Base-by-base conservation (phyloP, 2,113 vertebrate species). In the Mustela nigripes region DNA sequence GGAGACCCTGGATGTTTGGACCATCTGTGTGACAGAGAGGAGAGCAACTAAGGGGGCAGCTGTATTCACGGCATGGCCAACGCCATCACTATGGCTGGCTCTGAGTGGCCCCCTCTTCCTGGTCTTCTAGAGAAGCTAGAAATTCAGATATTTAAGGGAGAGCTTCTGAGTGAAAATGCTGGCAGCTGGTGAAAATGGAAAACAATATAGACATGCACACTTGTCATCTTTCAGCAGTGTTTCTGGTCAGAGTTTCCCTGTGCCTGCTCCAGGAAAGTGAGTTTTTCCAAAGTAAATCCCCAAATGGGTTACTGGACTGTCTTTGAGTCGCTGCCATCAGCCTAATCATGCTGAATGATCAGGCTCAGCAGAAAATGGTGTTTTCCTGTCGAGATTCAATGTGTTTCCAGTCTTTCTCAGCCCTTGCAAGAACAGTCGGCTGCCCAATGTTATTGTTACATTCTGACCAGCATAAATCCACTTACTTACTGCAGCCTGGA, bases 91-190 rank as follows among this genome's bases (percentile, higher is more conserved):
- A 74, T 12, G 1, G 14, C 45, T 5, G 18, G 82, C 31, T 21
- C 5, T 2, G 4, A 1, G 7, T 24, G 33, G 1, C 33, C 69
- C 22, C 7, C 4, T 31, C 19, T 62, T 56, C 33, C n/a, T 18
- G 65, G 28, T 39, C 48, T 53, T 94, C 21, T 28, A 62, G 76
- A 62, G 60, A 95, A 62, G 67, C 18, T 89, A 15, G 26, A 71
- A 67, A 22, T 53, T 33, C 33, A 81, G 15, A 65, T 67, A 36
- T 45, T 56, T 31, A 82, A 11, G 45, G 16, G 14, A 48, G 71
- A 78, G 0, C 26, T 48, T 74, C 45, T 74, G 36, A 58, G 36
- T 82, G 60, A 67, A 78, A 71, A 62, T 56, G 42, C 50, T 71
- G 50, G 42, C 26, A 69, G 78, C 33, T n/a, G 7, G 76, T 12